Percentiles rank a stretch among this genome's conserved stretches.
Evolutionary conservation across 2,113 vertebrate species (phyloP).

Genomic region (Coryphaenoides rupestris): DNA sequence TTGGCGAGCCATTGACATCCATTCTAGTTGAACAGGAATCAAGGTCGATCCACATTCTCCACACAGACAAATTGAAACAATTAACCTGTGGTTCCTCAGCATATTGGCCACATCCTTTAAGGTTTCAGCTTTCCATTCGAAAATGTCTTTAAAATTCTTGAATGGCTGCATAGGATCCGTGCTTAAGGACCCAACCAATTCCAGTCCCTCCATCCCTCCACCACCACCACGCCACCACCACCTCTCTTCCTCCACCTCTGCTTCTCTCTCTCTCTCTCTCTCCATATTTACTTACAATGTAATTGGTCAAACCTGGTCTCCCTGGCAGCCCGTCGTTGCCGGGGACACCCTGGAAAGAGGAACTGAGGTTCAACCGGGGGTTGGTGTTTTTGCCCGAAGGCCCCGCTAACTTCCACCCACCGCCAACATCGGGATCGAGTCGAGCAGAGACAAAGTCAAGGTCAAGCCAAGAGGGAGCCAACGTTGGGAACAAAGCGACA

Average conservation of each 20-base stretch:
- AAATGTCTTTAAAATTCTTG: too few species aligned
- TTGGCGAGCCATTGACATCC: too few species aligned
- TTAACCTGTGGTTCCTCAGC: too few species aligned
- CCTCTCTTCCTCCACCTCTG: background rate
- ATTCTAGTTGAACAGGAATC: too few species aligned
- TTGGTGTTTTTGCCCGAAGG: constrained; percentile 35
- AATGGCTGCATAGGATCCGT: too few species aligned
- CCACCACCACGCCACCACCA: background rate
- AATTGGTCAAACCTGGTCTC: constrained; percentile 80
- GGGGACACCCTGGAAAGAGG: constrained; percentile 87
- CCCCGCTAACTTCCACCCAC: constrained; percentile 63
- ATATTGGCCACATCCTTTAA: too few species aligned
- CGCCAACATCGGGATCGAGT: constrained; percentile 51
- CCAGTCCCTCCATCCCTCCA: background rate
- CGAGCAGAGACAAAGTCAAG: constrained; percentile 30
- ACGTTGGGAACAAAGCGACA: too few species aligned
- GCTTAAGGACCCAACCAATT: background rate
- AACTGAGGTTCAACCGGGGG: constrained; percentile 74
- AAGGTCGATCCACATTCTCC: too few species aligned
- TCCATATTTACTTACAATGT: constrained; percentile 80
- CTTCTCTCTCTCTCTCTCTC: too few species aligned
- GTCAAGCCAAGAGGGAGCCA: constrained; percentile 7
- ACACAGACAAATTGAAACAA: too few species aligned
- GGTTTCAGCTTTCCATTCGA: too few species aligned
- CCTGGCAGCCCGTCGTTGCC: constrained; percentile 90